Conservation (phyloP, 2,888 invertebrate species). For the Temnothorax unifasciatus region DNA sequence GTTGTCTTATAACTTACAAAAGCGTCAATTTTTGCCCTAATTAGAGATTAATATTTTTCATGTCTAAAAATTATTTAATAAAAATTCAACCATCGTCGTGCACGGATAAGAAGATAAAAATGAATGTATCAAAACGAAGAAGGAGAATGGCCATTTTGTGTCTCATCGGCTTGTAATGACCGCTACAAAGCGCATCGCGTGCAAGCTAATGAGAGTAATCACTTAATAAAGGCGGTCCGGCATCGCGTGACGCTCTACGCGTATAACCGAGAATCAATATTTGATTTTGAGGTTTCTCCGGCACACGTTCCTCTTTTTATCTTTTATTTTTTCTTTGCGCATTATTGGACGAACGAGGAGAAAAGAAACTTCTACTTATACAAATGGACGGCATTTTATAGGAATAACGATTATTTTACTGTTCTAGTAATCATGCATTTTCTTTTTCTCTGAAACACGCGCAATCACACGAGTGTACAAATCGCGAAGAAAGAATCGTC, state of each 20-base stretch:
- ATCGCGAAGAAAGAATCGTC: neutral
- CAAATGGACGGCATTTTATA: slow-evolving; percentile 60
- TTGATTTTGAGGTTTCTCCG: slow-evolving; percentile 81
- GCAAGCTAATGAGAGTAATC: slow-evolving; percentile 86
- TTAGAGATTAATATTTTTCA: neutral
- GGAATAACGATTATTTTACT: slow-evolving; percentile 68
- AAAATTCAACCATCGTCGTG: neutral
- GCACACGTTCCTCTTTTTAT: slow-evolving; percentile 53
- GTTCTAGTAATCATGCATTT: slow-evolving; percentile 51
- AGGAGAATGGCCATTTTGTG: slow-evolving; percentile 74
- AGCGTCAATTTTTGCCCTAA: neutral
- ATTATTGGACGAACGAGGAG: slow-evolving; percentile 30
- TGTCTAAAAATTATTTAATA: slow-evolving; percentile 1
- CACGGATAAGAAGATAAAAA: neutral
- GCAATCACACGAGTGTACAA: neutral
- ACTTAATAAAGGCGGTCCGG: slow-evolving; percentile 84
- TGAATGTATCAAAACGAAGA: neutral
- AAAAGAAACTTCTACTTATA: slow-evolving; percentile 56
- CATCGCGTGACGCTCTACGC: slow-evolving; percentile 81
- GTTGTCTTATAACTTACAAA: neutral
- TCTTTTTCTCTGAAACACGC: slow-evolving; percentile 14
- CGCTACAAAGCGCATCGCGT: slow-evolving; percentile 84
- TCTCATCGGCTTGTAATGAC: slow-evolving; percentile 74
- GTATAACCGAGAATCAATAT: slow-evolving; percentile 82
- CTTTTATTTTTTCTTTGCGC: slow-evolving; percentile 33